Evolutionary conservation across 2,888 invertebrate species (phyloP), one percentile per base, ranked within the genome.

Genomic region (Pristionchus japonicus): DNA sequence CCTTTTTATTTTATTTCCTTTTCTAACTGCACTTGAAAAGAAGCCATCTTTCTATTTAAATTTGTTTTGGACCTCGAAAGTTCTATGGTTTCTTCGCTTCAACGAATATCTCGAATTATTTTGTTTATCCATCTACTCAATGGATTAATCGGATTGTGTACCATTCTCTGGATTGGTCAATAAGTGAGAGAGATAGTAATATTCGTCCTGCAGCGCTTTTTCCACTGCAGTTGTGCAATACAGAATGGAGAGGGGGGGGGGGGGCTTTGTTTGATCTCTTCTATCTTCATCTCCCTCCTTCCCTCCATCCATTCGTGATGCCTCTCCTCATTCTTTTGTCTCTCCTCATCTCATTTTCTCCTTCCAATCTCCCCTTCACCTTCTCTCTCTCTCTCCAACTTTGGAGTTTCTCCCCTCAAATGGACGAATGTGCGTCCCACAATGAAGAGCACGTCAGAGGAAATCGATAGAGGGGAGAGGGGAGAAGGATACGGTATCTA

Each of bases 221-320:
- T 64, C 31, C 20, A 20, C 17, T 52, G 64, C 64, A 27, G 31
- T 27, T 64, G 64, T 64, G 64, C 64, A 64, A 64, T 64, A 64
- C 27, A 31, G 64, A 64, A 52, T 52, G 20, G 52, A 4, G 20
- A 9, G 67, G 67, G 17, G 64, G 34, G 64, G 34, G 67, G 34
- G 67, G 67, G 34, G 67, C 67, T 67, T 67, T 67, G 67, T 67
- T 67, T 67, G 67, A 67, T 67, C 67, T 67, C 13, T 67, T 67
- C 67, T 15, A 34, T 67, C 67, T 67, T 67, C 67, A 31, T 34
- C 67, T 34, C 67, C 34, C 34, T 31, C 34, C 11, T 23, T 20
- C 52, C 23, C 64, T 64, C 27, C 13, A 31, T 67, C 67, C 23
- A 31, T 31, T 67, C 67, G 34, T 34, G 27, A 67, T 67, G 27